Evolutionary conservation across 2,797 vertebrate genomes (phyloP), one percentile per base, ranked within the genome.

Genomic region (Myotis findleyi): DNA sequence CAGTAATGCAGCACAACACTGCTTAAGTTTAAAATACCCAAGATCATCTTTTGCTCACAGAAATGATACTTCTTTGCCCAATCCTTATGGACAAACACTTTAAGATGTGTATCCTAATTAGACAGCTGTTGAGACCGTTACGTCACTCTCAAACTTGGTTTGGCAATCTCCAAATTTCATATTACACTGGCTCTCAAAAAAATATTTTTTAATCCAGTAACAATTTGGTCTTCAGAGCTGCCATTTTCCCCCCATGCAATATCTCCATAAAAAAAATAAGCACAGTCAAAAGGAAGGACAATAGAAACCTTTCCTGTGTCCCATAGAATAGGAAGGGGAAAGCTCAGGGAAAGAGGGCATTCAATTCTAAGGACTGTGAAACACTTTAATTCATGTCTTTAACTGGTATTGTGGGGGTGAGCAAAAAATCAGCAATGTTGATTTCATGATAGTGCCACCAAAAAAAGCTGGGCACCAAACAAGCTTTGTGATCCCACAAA

Each of bases 141-240:
- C 82, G 33, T 76, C 66, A 94, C 79, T 94, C 83, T 51, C 83
- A 80, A 93, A 71, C 9, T 41, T 77, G 47, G 33, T 68, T 51
- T 76, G 47, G 49, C 18, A 80, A 75, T 18, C 36, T 49, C 83
- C 59, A 89, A 69, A 69, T 75, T 84, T 82, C 79, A 18, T 14
- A 38, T 62, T 80, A 77, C 33, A 62, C 17, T 64, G 69, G 6
- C 47, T 79, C 53, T 80, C 68, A 33, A 27, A n/a, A n/a, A 33
- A 30, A 16, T n/a, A 18, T 66, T 23, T 71, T 68, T 23, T 57
- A 83, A 82, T 23, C 20, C 53, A 89, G 72, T 33, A 89, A 93
- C 36, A 85, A 36, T n/a, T 68, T n/a, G 6, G 36, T 83, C 55
- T 47, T 87, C 72, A 91, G 14, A 76, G 82, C 41, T 87, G 30